A percentile compares a stretch with the other conserved stretches of the same genome.
Conservation (phyloP, 2,797 vertebrate species). For the Chiroxiphia lanceolata region DNA sequence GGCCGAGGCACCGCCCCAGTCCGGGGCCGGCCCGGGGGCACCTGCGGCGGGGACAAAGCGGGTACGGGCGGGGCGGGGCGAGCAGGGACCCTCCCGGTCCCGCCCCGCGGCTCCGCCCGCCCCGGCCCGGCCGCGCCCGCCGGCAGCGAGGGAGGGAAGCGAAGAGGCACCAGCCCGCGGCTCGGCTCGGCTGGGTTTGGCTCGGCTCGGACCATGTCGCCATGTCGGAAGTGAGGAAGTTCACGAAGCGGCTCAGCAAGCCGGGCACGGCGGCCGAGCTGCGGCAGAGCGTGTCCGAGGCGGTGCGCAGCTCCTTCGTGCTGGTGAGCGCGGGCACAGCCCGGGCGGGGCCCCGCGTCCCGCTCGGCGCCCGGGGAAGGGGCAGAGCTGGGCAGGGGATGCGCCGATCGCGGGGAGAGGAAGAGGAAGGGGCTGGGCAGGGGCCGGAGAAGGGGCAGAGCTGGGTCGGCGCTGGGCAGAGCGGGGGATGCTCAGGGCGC, state of each 20-base stretch:
- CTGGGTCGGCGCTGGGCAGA: neutral
- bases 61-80: neutral
- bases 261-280: slow-evolving; percentile 95
- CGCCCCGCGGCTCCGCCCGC: neutral
- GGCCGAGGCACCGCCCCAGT: neutral
- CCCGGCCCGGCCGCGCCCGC: neutral
- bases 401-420: neutral
- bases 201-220: neutral
- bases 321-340: slow-evolving; percentile 78
- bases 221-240: slow-evolving; percentile 92
- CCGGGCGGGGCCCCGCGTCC: neutral
- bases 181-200: neutral
- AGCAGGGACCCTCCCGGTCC: neutral
- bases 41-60: neutral
- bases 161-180: neutral
- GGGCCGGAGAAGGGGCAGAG: neutral
- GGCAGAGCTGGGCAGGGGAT: neutral
- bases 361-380: neutral
- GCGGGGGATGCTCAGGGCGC: neutral
- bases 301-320: slow-evolving; percentile 85
- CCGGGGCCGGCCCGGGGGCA: neutral
- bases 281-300: slow-evolving; percentile 93
- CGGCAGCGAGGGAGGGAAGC: neutral
- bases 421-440: neutral
- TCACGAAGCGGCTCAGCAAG: slow-evolving; percentile 94